Evolutionary conservation across 2,888 invertebrate genomes (phyloP).

Genomic region (Apodemia zela): DNA sequence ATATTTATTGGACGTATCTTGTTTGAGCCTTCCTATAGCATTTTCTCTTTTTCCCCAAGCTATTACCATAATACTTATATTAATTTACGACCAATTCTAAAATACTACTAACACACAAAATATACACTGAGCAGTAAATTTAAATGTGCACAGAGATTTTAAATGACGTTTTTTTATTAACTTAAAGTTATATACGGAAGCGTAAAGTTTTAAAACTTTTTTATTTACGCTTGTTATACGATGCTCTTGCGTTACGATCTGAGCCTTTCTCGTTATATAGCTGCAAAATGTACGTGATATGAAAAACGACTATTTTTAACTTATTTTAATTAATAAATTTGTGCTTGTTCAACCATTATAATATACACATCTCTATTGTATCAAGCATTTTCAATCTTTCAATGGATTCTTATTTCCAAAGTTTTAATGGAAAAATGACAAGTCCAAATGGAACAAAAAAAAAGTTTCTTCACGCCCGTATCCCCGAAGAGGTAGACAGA

Average conservation of each 20-base stretch:
- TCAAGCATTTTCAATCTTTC: constrained; percentile 23
- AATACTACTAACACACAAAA: neutral
- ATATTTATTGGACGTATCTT: constrained; percentile 6
- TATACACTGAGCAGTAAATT: neutral
- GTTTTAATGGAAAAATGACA: neutral
- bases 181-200: too few species aligned
- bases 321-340: constrained; percentile 27
- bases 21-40: neutral
- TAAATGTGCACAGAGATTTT: neutral
- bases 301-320: constrained; percentile 27
- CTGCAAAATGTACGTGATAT: constrained; percentile 34
- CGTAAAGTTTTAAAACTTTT: too few species aligned
- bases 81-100: neutral
- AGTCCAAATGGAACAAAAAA: too few species aligned
- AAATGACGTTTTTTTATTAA: too few species aligned
- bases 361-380: constrained; percentile 2
- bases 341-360: constrained; percentile 30
- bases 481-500: too few species aligned
- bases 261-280: constrained; percentile 23
- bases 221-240: too few species aligned
- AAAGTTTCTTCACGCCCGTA: too few species aligned
- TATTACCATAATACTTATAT: neutral
- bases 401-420: constrained; percentile 6
- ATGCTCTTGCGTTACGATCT: constrained; percentile 23
- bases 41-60: neutral